Base-by-base conservation (phyloP, 2,888 invertebrate genomes). In the Apocheima hispidaria region DNA sequence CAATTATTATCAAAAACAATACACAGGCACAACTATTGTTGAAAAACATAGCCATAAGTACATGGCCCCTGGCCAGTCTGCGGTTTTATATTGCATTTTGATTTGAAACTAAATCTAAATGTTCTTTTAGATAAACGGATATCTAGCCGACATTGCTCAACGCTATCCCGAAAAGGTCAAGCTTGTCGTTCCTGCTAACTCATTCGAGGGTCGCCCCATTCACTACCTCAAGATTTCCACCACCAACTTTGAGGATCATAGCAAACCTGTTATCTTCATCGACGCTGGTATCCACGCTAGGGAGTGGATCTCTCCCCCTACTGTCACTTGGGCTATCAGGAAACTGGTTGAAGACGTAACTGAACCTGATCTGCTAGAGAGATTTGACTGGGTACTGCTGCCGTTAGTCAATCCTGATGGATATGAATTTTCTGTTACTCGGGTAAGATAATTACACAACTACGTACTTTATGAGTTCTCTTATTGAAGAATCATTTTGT, bases 331-430 rank as follows among this genome's bases (percentile, higher is more conserved):
- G 74, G 90, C 95, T 57, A 94, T 95, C 68, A 89, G 94, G 60
- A 94, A 95, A 78, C 80, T 96, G 63, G 90, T 95, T 10, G 92
- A 92, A 53, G 94, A 95, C 67, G 82, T 89, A 33, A 83, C 79
- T 0, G 94, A 94, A 64, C 77, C 78, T 9, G 79, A 89, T 33
- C 72, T 96, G 1, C 80, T 94, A 12, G 82, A 92, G 35, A 85
- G 91, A 38, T 90, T 95, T 28, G 95, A 96, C 77, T 95, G 95
- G 94, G 93, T 92, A 71, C 89, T 95, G 46, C 71, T 95, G 16
- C 96, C 96, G 0, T 85, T 94, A 16, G 83, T 94, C 35, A 96
- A 96, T 75, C 95, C 95, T 14, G 96, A 96, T 80, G 96, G 96
- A 6, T 96, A 95, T n/a, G n/a, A n/a, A n/a, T n/a, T n/a, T n/a